Percentiles rank a stretch among this genome's conserved stretches.
Evolutionary conservation across 1,140 invertebrate genomes (phyloP).

Genomic region (Druon quercuslanigerum): DNA sequence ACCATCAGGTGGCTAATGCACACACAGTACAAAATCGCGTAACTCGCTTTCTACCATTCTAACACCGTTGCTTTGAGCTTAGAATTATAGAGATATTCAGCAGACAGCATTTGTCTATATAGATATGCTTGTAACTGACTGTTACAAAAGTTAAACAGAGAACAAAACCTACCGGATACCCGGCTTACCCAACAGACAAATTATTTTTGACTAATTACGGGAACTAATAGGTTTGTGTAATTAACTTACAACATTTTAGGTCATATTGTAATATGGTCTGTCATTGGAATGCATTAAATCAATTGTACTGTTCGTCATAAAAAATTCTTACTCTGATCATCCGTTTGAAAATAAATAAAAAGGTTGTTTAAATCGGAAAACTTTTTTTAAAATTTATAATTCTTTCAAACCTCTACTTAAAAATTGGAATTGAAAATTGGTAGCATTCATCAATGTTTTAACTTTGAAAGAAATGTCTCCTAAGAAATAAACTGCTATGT

Average conservation of each 20-base stretch:
- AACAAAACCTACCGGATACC: constrained; percentile 17
- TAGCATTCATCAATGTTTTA: too few species aligned
- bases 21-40: constrained; percentile 42
- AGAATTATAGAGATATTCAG: neutral
- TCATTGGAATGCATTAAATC: too few species aligned
- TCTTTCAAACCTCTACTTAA: too few species aligned
- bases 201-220: constrained; percentile 20
- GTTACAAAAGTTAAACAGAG: constrained; percentile 16
- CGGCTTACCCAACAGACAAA: constrained; percentile 7
- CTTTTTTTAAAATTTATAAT: too few species aligned
- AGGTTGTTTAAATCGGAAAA: neutral
- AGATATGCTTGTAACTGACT: neutral
- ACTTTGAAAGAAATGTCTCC: too few species aligned
- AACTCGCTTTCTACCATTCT: constrained; percentile 49
- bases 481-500: too few species aligned
- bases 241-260: neutral
- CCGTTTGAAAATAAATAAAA: neutral
- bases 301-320: neutral
- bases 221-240: constrained; percentile 20
- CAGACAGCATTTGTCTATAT: constrained; percentile 5
- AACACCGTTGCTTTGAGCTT: constrained; percentile 6
- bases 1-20: constrained; percentile 33
- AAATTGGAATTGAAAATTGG: too few species aligned
- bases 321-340: neutral
- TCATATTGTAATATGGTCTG: too few species aligned